phyloP scores from a whole-genome alignment of 2,888 invertebrate species.

The Galerucella pusilla region DNA sequence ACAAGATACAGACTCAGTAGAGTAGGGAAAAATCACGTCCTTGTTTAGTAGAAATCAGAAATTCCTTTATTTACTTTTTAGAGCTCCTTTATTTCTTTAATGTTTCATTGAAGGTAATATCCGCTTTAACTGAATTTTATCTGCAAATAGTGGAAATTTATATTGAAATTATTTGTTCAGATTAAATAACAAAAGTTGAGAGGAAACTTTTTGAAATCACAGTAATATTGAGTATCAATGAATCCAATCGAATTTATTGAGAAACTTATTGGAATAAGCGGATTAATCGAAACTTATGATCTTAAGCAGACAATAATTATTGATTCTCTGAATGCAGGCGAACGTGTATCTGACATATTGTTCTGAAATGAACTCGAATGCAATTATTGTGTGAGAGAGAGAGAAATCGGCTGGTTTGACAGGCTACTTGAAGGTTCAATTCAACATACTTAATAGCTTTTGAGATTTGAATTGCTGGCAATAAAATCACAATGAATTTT shows the following conservation, averaged over 20 bases:
- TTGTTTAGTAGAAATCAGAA: too few species aligned
- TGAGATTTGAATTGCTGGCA: neutral
- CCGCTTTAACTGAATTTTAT: too few species aligned
- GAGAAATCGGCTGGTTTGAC: neutral
- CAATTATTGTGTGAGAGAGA: slow-evolving; percentile 3
- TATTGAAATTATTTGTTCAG: too few species aligned
- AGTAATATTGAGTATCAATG: neutral
- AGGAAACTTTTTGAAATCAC: neutral
- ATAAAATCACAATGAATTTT: too few species aligned
- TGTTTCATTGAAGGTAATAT: too few species aligned
- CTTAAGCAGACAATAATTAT: neutral
- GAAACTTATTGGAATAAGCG: neutral
- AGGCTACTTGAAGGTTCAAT: neutral
- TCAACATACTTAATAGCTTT: neutral
- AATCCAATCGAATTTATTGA: neutral
- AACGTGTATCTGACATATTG: neutral
- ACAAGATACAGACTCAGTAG: too few species aligned
- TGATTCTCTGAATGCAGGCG: neutral
- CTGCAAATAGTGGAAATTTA: too few species aligned
- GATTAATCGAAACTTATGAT: neutral
- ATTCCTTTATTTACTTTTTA: too few species aligned
- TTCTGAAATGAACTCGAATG: neutral
- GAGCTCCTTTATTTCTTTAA: too few species aligned
- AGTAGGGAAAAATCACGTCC: too few species aligned
- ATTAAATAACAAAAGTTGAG: too few species aligned